A percentile compares a stretch with the other conserved stretches of the same genome.
Evolutionary conservation across 2,113 vertebrate genomes (phyloP).

Genomic region (Perca schrenkii): DNA sequence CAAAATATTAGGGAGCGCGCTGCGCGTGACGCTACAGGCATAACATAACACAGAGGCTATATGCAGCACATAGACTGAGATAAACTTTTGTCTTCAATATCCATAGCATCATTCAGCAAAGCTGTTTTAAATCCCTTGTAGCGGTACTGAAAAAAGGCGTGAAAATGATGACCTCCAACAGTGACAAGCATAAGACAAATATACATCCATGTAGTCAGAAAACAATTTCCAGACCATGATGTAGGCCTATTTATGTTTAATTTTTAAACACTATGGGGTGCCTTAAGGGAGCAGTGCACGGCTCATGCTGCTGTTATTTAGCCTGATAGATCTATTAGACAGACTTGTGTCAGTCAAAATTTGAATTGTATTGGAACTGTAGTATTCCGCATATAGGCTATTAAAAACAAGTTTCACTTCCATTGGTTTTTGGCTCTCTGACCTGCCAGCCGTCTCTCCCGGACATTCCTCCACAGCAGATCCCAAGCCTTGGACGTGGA

Average conservation of each 20-base stretch:
- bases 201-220: neutral
- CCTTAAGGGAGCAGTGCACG: neutral
- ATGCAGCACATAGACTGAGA: neutral
- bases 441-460: slow-evolving; percentile 95
- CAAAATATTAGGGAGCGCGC: slow-evolving; percentile 71
- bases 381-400: neutral
- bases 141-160: too few species aligned
- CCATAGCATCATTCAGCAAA: neutral
- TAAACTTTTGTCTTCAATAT: slow-evolving; percentile 36
- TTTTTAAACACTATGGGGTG: neutral
- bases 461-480: slow-evolving; percentile 93
- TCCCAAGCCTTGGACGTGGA: slow-evolving; percentile 96
- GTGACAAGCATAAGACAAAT: neutral
- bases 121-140: neutral
- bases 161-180: neutral
- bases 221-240: neutral
- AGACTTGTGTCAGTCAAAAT: neutral
- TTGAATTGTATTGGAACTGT: neutral
- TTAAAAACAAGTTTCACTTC: slow-evolving; percentile 1
- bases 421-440: slow-evolving; percentile 73
- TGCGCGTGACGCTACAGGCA: slow-evolving; percentile 40
- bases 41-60: slow-evolving; percentile 1
- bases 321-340: neutral
- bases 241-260: neutral
- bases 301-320: neutral